Evolutionary conservation across 2,888 invertebrate species (phyloP), one percentile per base, ranked within the genome.

Genomic region (Agonum fuliginosum): DNA sequence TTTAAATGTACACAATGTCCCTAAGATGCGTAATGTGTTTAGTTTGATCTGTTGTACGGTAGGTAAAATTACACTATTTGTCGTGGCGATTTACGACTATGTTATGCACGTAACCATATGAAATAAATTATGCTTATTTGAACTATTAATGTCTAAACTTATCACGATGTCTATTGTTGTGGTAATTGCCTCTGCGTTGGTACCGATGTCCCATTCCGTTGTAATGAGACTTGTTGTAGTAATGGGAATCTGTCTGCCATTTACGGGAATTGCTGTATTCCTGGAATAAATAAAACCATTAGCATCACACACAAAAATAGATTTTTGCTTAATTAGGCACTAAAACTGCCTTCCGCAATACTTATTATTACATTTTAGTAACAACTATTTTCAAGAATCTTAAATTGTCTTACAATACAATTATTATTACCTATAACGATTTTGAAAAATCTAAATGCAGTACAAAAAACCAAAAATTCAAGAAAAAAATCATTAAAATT

Each of bases 131-230:
- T 58, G 10, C 37, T 62, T 30, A 65, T 41, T 41, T 41, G 19
- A 54, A 54, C 17, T 58, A 75, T 77, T 70, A 77, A 46, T 70
- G 77, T 70, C 70, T 69, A 12, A 77, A 77, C 58, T 77, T 77
- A 70, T 77, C 77, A 48, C 77, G 77, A 30, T 77, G 77, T 43
- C 77, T 69, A 14, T 77, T 69, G 41, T 76, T 76, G 70, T 77
- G 70, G 46, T 77, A 41, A 22, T 41, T 30, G 6, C 70, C 70
- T 8, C 77, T 24, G 24, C 77, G 69, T n/a, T 72, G 72, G 14
- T 77, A 77, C 3, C 77, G 51, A 19, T 77, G 70, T 5, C 70
- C 43, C 54, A 58, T 70, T 8, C 58, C 37, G 43, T 70, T 77
- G 30, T 65, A 65, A 12, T 62, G 65, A 2, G 43, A 54, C 14